Conservation (phyloP, 2,113 vertebrate genomes). For the Triplophysa dalaica region DNA sequence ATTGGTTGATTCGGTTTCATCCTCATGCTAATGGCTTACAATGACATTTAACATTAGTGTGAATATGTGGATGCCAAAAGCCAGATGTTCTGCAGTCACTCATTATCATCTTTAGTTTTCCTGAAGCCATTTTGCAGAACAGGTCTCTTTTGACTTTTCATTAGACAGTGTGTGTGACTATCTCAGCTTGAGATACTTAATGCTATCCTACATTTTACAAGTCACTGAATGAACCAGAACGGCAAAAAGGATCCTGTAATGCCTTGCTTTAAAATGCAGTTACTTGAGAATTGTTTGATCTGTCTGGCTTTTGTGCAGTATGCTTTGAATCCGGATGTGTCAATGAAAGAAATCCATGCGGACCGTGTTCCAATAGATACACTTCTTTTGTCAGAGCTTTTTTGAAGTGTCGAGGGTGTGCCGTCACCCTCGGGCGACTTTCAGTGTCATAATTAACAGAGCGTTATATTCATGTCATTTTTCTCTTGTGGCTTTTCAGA, state of each 20-base stretch:
- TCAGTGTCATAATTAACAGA: background rate
- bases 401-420: conserved; percentile 19
- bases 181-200: conserved; percentile 1
- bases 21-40: conserved; percentile 38
- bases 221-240: background rate
- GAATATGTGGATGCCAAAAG: conserved; percentile 36
- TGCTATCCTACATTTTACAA: background rate
- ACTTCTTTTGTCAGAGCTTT: background rate
- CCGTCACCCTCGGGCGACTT: conserved; percentile 5
- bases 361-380: background rate
- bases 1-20: background rate
- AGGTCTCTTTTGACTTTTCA: conserved; percentile 2
- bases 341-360: conserved; percentile 20
- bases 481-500: background rate
- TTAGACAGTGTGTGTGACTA: conserved; percentile 1
- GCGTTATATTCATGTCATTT: background rate
- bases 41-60: conserved; percentile 47
- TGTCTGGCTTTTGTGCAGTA: conserved; percentile 4
- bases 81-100: conserved; percentile 3
- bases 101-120: conserved; percentile 27
- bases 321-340: background rate
- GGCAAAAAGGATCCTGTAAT: background rate
- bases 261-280: background rate
- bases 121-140: conserved; percentile 10
- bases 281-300: conserved; percentile 25